Base-by-base conservation (phyloP, 1,140 invertebrate species). In the Myzus persicae region DNA sequence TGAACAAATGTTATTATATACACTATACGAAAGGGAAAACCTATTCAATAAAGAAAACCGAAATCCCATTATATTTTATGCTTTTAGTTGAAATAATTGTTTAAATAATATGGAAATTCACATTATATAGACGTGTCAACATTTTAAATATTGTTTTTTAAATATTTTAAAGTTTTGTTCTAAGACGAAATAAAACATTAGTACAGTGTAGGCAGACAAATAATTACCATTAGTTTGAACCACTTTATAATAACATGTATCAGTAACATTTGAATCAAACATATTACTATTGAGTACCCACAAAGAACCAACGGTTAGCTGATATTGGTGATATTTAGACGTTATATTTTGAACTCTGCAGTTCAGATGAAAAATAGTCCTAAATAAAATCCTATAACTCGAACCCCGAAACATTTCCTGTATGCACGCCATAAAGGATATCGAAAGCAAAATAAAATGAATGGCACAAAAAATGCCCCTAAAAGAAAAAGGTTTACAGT, bases 1-100 rank as follows among this genome's bases (percentile, higher is more conserved):
- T 76, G 31, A 6, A 76, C 31, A 76, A 76, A 76, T 76, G n/a
- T 76, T n/a, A n/a, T 76, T n/a, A n/a, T n/a, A 36, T 76, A 18
- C 11, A 76, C 59, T n/a, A n/a, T n/a, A 36, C n/a, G 31, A n/a
- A n/a, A n/a, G 14, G 14, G 31, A 36, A 76, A 76, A 76, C 59
- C n/a, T 76, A 76, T n/a, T 76, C 14, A 76, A 76, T n/a, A 76
- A 76, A 76, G 59, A 76, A 76, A n/a, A 76, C 20, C 14, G 5
- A 76, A 76, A 76, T 76, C 59, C 59, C 59, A 76, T 76, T 76
- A n/a, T 76, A 76, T n/a, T 36, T 76, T 76, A 76, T n/a, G 59
- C 14, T 76, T 76, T 76, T 18, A n/a, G 59, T n/a, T n/a, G 59
- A 76, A 76, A 76, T 76, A 18, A 18, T n/a, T 76, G 14, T 14